A percentile compares a stretch with the other conserved stretches of the same genome.
phyloP scores from a whole-genome alignment of 2,888 invertebrate genomes.

The Apeira syringaria region DNA sequence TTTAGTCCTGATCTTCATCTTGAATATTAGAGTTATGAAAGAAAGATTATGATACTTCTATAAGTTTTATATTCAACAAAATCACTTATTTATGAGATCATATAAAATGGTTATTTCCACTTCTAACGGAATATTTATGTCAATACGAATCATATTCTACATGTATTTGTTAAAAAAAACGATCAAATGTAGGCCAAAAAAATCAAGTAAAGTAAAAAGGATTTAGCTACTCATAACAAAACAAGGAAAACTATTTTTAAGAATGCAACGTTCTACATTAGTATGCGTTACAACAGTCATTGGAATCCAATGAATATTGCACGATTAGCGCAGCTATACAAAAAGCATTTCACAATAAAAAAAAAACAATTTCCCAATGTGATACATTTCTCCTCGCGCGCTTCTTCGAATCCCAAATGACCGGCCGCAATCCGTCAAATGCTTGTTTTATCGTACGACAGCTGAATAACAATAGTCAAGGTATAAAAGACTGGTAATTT shows the following conservation, averaged over 20 bases:
- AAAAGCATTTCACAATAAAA: constrained; percentile 59
- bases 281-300: constrained; percentile 12
- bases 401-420: constrained; percentile 75
- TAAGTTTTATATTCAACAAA: too few species aligned
- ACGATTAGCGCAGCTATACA: constrained; percentile 32
- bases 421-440: constrained; percentile 70
- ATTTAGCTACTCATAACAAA: too few species aligned
- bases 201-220: too few species aligned
- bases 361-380: constrained; percentile 61
- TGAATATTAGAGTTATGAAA: too few species aligned
- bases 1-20: too few species aligned
- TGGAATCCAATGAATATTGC: constrained; percentile 30
- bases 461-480: constrained; percentile 70
- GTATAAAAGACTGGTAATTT: constrained; percentile 71
- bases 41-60: too few species aligned
- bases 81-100: too few species aligned
- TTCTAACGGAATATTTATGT: too few species aligned
- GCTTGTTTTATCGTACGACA: constrained; percentile 65
- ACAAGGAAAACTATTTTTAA: not conserved
- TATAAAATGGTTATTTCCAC: too few species aligned
- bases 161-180: too few species aligned
- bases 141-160: too few species aligned
- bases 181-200: too few species aligned
- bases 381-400: constrained; percentile 76
- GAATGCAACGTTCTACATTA: constrained; percentile 11